Evolutionary conservation across 1,140 invertebrate genomes (phyloP).

Genomic region (Mycetomoellerius zeteki): DNA sequence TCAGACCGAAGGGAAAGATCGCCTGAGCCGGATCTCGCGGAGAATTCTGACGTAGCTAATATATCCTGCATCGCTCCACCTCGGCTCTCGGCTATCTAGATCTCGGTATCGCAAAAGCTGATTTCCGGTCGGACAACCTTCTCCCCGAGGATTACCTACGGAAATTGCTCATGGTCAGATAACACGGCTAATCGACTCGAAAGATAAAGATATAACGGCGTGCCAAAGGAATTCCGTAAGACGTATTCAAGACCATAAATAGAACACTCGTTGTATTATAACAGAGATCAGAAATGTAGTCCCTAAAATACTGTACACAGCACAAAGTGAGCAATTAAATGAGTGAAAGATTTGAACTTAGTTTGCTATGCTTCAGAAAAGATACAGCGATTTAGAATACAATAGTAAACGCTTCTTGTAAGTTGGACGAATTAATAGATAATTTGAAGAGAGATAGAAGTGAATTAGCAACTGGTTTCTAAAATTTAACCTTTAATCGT

Average conservation of each 20-base stretch:
- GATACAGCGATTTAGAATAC: neutral
- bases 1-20: constrained; percentile 46
- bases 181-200: constrained; percentile 72
- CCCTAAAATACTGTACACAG: neutral
- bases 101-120: constrained; percentile 66
- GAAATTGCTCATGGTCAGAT: constrained; percentile 70
- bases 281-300: neutral
- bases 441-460: neutral
- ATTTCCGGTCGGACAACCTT: constrained; percentile 73
- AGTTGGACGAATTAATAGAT: neutral
- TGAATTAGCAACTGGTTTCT: neutral
- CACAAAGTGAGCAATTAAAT: neutral
- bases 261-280: neutral
- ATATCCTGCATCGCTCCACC: constrained; percentile 75
- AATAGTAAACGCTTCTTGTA: neutral
- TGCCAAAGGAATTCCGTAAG: constrained; percentile 21
- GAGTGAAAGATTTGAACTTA: neutral
- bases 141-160: constrained; percentile 65
- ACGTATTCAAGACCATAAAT: neutral
- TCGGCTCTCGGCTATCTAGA: constrained; percentile 65
- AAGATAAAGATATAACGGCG: constrained; percentile 52
- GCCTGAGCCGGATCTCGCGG: constrained; percentile 47
- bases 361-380: neutral
- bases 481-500: constrained; percentile 18
- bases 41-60: constrained; percentile 73